Base-by-base conservation (phyloP, 2,888 invertebrate species). In the Pollenia angustigena region DNA sequence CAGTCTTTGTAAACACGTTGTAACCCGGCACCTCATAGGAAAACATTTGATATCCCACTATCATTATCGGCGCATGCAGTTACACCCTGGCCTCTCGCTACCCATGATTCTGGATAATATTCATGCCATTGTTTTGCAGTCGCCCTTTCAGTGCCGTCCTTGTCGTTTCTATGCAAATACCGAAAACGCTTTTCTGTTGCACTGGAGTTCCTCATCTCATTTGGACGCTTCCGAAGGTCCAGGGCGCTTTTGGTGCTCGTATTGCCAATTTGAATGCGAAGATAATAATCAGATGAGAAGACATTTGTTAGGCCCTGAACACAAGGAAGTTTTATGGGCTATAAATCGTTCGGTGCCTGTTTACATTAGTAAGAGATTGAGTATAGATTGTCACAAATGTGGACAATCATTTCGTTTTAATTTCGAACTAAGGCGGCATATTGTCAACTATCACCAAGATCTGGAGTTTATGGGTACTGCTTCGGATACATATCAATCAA, bases 121-220 rank as follows among this genome's bases (percentile, higher is more conserved):
- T 91, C 95, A 95, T 87, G 95, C 96, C 83, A 96, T 98, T 87
- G 96, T 97, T 8, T 94, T 96, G 83, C 97, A 97, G 89, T 96
- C 97, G 66, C 97, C 97, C 0, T 98, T 96, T 91, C 98, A 97
- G 92, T 98, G 98, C 91, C 95, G 95, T 58, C 95, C 96, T 14
- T 98, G 98, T 92, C 95, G 95, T 81, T 98, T 97, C 93, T 98
- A 97, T 92, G 96, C 97, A 89, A 97, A 97, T 91, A 96, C 95
- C 90, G 95, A 95, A 85, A 95, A 95, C 72, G 95, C 94, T 78
- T 97, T 96, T 90, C 94, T 96, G 90, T 94, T 94, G 48, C 97
- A 97, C 91, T 97, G 97, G 97, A 94, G 94, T 85, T 96, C 97
- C 6, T 92, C 94, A 1, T 94, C 94, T 32, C 97, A 97, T 89